Evolutionary conservation across 2,888 invertebrate genomes (phyloP).

Genomic region (Lasius platythorax): DNA sequence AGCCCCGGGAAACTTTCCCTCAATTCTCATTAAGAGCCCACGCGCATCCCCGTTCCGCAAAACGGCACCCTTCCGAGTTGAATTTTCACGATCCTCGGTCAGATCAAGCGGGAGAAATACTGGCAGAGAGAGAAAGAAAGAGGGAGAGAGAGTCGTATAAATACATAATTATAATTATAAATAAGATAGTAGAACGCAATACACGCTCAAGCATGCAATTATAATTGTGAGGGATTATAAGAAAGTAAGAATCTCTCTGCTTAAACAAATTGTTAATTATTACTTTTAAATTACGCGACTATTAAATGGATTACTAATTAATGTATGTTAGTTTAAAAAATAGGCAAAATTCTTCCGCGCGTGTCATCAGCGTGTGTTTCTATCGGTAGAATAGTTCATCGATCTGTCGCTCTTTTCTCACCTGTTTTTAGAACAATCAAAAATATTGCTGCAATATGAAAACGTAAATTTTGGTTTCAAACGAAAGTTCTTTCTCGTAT

Average conservation of each 20-base stretch:
- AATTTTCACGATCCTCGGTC: slow-evolving; percentile 42
- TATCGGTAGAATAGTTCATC: slow-evolving; percentile 57
- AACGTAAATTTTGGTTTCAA: slow-evolving; percentile 42
- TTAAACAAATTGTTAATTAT: background rate
- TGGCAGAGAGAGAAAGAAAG: background rate
- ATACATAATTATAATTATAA: background rate
- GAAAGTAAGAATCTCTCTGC: background rate
- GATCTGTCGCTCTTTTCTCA: background rate
- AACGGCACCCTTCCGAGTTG: slow-evolving; percentile 55
- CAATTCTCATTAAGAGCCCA: slow-evolving; percentile 70
- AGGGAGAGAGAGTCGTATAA: background rate
- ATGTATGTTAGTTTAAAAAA: background rate
- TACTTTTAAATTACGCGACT: background rate
- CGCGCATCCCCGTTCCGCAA: slow-evolving; percentile 63
- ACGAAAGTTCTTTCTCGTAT: slow-evolving; percentile 14
- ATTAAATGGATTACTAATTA: slow-evolving; percentile 9
- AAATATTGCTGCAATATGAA: slow-evolving; percentile 41
- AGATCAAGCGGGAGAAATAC: slow-evolving; percentile 1
- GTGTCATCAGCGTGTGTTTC: background rate
- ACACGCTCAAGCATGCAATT: too few relatives aligned
- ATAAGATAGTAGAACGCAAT: background rate
- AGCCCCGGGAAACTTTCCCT: slow-evolving; percentile 69
- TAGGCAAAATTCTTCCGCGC: background rate
- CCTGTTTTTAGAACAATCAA: slow-evolving; percentile 38
- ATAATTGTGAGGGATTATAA: slow-evolving; percentile 7